Percentiles rank a stretch among this genome's conserved stretches.
Conservation (phyloP, 2,888 invertebrate genomes). For the Oxytorus armatus region DNA sequence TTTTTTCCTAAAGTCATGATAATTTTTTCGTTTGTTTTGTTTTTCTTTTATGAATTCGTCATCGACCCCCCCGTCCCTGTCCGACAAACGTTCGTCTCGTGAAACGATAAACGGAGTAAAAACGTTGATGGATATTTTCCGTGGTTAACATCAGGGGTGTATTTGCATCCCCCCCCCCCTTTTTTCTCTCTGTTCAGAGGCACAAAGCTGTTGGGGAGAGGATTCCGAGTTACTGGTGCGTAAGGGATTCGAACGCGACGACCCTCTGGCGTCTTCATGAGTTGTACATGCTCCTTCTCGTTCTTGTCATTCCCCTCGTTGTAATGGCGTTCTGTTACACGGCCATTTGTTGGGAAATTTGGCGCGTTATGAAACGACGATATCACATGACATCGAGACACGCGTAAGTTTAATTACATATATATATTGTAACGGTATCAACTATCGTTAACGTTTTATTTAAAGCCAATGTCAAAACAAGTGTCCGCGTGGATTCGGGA, state of each 20-base stretch:
- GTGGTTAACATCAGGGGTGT: background rate
- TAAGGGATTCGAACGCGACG: constrained; percentile 85
- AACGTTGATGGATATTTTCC: background rate
- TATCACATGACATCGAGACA: constrained; percentile 86
- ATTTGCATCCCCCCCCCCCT: background rate
- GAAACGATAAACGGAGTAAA: background rate
- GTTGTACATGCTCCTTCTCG: constrained; percentile 87
- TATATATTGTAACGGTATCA: no score
- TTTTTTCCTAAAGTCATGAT: background rate
- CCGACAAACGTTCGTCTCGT: background rate
- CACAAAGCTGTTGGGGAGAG: constrained; percentile 84
- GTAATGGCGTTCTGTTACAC: constrained; percentile 89
- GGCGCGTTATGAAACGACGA: constrained; percentile 87
- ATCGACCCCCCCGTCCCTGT: no score
- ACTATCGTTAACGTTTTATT: no score
- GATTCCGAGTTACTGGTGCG: constrained; percentile 86
- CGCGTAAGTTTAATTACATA: constrained; percentile 81
- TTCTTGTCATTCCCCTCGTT: constrained; percentile 87
- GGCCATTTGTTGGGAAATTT: constrained; percentile 88
- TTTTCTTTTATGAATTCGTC: background rate
- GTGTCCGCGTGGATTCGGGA: no score
- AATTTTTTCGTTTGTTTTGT: constrained; percentile 18
- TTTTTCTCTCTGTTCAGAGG: constrained; percentile 78
- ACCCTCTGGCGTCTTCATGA: constrained; percentile 86
- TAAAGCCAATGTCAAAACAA: no score